phyloP scores from a whole-genome alignment of 2,113 vertebrate genomes.

The Nerophis ophidion region DNA sequence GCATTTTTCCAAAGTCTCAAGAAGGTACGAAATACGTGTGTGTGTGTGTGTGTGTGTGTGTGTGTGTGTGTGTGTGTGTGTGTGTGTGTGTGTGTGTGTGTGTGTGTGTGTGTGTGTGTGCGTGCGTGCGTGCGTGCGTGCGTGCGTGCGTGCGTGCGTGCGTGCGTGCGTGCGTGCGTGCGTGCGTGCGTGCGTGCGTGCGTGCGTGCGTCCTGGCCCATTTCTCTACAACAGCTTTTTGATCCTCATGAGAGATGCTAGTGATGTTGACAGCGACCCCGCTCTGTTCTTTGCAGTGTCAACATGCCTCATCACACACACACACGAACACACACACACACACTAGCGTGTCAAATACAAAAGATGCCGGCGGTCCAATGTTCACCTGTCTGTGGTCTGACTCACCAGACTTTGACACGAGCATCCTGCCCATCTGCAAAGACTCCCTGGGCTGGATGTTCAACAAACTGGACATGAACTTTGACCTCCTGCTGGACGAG shows the following conservation, averaged over 20 bases:
- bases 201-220: constrained; percentile 1
- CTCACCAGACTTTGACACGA: constrained; percentile 85
- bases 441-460: constrained; percentile 99
- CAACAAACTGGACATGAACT: constrained; percentile 97
- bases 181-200: constrained; percentile 5
- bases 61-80: background rate
- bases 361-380: background rate
- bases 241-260: constrained; percentile 14
- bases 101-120: background rate
- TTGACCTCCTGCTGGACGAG: constrained; percentile 91
- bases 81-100: constrained; percentile 9
- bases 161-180: constrained; percentile 1
- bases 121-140: too few relatives aligned
- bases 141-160: constrained; percentile 6
- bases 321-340: constrained; percentile 8
- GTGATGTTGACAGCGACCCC: constrained; percentile 43
- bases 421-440: constrained; percentile 96
- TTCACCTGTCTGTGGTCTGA: background rate
- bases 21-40: too few relatives aligned
- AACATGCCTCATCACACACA: constrained; percentile 20
- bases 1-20: too few relatives aligned
- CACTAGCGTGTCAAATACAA: constrained; percentile 4
- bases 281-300: constrained; percentile 42
- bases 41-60: too few relatives aligned
- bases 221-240: constrained; percentile 24